phyloP scores from a whole-genome alignment of 35 echinoderm and acorn worm species.

The Anneissia japonica region DNA sequence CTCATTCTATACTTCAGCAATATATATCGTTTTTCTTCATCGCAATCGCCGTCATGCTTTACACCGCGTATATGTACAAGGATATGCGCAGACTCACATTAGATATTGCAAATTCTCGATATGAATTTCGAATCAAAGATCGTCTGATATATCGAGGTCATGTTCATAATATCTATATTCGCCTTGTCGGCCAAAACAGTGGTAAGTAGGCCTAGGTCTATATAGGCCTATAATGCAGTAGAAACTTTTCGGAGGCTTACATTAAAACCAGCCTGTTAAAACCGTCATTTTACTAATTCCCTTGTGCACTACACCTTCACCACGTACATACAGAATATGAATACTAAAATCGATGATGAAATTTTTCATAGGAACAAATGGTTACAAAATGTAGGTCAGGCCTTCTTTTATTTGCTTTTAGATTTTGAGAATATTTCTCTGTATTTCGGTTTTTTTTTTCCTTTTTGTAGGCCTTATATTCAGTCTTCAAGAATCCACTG shows the following conservation, averaged over 20 bases:
- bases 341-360: background rate
- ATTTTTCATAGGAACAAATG: background rate
- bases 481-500: too few species aligned
- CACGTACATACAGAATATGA: background rate
- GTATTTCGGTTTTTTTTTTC: too few species aligned
- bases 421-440: too few species aligned
- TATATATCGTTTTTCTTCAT: conserved; percentile 48
- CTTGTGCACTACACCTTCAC: background rate
- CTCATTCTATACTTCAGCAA: too few species aligned
- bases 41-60: conserved; percentile 26
- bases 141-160: conserved; percentile 57
- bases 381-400: too few species aligned
- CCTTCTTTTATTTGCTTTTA: too few species aligned
- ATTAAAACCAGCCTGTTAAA: background rate
- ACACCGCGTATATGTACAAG: conserved; percentile 52
- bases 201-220: conserved; percentile 32
- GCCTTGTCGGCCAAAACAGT: conserved; percentile 78
- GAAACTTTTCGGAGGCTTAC: background rate
- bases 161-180: conserved; percentile 87
- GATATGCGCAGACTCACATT: conserved; percentile 62
- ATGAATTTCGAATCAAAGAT: conserved; percentile 42
- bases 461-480: too few species aligned
- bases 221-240: background rate
- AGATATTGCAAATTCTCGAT: conserved; percentile 38
- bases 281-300: background rate